phyloP scores from a whole-genome alignment of 1,140 invertebrate genomes.

The Heliothis virescens region DNA sequence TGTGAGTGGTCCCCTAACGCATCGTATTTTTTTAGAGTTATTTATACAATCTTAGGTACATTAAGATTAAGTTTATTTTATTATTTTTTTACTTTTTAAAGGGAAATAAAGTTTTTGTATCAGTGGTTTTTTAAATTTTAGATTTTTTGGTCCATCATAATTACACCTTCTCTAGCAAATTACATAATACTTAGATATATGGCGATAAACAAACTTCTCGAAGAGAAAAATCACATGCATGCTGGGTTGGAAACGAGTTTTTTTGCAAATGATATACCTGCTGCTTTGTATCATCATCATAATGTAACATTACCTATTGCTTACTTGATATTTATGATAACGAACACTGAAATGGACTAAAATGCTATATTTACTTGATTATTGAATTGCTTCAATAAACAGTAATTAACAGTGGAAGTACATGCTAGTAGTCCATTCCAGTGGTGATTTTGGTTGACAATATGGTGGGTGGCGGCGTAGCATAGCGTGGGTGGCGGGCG shows the following conservation, averaged over 20 bases:
- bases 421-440: neutral
- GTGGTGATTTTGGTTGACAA: slow-evolving; percentile 74
- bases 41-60: too few species aligned
- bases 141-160: too few species aligned
- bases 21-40: too few species aligned
- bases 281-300: neutral
- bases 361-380: neutral
- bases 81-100: too few species aligned
- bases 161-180: too few species aligned
- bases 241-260: neutral
- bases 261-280: neutral
- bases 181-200: neutral
- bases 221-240: neutral
- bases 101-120: too few species aligned
- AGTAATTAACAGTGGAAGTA: neutral
- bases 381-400: too few species aligned
- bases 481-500: slow-evolving; percentile 68
- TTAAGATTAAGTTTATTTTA: too few species aligned
- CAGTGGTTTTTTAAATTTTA: too few species aligned
- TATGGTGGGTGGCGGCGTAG: slow-evolving; percentile 72
- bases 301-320: slow-evolving; percentile 13
- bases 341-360: neutral
- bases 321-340: slow-evolving; percentile 8
- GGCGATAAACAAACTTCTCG: neutral
- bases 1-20: too few species aligned